phyloP scores from a whole-genome alignment of 2,888 invertebrate genomes.

The Callimorpha dominula region DNA sequence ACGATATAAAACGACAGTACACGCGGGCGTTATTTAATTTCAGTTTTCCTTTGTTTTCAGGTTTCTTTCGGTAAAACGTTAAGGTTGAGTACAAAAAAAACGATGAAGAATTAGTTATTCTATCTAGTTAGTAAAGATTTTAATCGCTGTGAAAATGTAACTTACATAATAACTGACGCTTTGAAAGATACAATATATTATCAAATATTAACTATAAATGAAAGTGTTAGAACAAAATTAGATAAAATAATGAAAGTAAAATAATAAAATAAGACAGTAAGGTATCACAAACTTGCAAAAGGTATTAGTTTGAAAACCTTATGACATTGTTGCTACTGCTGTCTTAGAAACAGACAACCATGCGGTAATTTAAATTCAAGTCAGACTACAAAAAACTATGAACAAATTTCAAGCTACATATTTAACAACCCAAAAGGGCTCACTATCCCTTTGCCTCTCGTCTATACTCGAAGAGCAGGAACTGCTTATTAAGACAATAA shows the following conservation, averaged over 20 bases:
- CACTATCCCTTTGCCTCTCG: slow-evolving; percentile 75
- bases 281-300: not conserved
- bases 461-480: slow-evolving; percentile 81
- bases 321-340: not conserved
- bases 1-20: slow-evolving; percentile 80
- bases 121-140: not conserved
- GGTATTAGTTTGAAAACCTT: not conserved
- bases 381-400: slow-evolving; percentile 52
- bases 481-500: slow-evolving; percentile 87
- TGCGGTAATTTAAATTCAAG: not conserved
- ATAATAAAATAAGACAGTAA: no score
- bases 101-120: not conserved
- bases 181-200: not conserved
- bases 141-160: not conserved
- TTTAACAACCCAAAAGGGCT: slow-evolving; percentile 74
- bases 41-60: slow-evolving; percentile 42
- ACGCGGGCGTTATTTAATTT: slow-evolving; percentile 68
- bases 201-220: not conserved
- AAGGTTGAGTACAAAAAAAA: not conserved
- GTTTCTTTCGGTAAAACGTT: slow-evolving; percentile 15
- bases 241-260: not conserved
- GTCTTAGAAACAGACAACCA: no score
- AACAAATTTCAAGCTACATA: slow-evolving; percentile 60
- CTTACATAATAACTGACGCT: not conserved
- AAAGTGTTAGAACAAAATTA: not conserved